These are phyloP conservation scores for Tachuris rubrigastra DNA, from an alignment of 2,113 vertebrate species.

Conservation along the genomic window DNA sequence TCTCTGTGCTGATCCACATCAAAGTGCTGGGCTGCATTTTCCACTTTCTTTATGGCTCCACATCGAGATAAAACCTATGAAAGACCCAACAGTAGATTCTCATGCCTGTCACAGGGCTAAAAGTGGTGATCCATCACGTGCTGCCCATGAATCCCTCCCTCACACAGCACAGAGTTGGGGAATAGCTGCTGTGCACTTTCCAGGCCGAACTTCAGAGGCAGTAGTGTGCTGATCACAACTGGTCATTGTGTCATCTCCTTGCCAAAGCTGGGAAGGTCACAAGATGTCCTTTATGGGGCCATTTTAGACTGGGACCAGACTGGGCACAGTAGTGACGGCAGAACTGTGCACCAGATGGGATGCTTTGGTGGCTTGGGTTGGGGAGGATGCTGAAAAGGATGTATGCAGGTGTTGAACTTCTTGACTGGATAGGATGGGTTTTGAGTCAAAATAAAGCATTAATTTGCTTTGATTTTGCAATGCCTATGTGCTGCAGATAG, in stretches of 20 bases:
- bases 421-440: not conserved
- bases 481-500: not conserved
- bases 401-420: accelerated
- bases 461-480: not conserved
- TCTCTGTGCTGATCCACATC: slow-evolving; percentile 5
- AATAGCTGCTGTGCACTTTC: accelerated
- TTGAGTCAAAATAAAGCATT: not conserved
- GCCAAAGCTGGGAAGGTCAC: not conserved
- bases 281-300: not conserved
- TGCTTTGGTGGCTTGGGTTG: not conserved
- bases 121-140: not conserved
- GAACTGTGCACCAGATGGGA: not conserved
- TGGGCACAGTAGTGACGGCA: not conserved
- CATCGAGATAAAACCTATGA: not conserved
- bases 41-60: not conserved
- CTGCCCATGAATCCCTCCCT: not conserved
- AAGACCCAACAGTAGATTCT: not conserved
- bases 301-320: not conserved
- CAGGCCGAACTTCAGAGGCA: not conserved
- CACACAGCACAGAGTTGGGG: accelerated
- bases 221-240: not conserved
- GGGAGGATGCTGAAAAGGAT: not conserved
- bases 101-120: not conserved
- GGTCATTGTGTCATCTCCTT: not conserved
- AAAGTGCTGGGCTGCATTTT: slow-evolving; percentile 4